phyloP scores from a whole-genome alignment of 2,797 vertebrate species.

The Clarias platycephalus region DNA sequence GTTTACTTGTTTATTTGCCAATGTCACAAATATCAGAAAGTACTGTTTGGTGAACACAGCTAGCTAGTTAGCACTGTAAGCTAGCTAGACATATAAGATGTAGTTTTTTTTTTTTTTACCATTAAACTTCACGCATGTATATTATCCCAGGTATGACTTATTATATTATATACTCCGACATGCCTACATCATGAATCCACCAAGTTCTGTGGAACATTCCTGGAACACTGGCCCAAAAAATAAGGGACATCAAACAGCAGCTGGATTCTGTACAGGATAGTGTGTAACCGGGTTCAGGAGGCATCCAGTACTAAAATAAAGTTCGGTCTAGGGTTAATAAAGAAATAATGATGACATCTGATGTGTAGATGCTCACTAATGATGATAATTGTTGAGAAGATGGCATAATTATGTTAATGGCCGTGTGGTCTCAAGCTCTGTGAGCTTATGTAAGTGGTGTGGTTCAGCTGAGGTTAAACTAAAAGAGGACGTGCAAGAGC shows the following conservation, averaged over 20 bases:
- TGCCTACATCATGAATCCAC: neutral
- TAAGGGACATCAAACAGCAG: neutral
- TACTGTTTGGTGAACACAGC: neutral
- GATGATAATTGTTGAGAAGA: neutral
- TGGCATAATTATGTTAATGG: neutral
- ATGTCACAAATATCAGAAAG: neutral
- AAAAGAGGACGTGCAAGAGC: neutral
- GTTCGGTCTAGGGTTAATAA: neutral
- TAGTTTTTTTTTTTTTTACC: neutral
- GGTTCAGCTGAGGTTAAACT: neutral
- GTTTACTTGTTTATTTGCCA: neutral
- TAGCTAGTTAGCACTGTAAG: neutral
- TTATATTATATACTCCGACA: too few species aligned
- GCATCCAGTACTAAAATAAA: neutral
- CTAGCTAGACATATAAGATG: neutral
- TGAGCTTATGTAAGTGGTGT: neutral
- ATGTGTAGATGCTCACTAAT: neutral
- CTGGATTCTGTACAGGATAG: neutral
- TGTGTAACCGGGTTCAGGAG: neutral
- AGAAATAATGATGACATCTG: too few species aligned
- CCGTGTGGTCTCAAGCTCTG: neutral
- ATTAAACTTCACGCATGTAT: neutral
- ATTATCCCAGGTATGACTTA: neutral
- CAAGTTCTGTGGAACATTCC: too few species aligned
- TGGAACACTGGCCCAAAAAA: neutral